Percentiles rank a stretch among this genome's conserved stretches.
Conservation (phyloP, 1,140 invertebrate species). For the Drosophila pruinosa region DNA sequence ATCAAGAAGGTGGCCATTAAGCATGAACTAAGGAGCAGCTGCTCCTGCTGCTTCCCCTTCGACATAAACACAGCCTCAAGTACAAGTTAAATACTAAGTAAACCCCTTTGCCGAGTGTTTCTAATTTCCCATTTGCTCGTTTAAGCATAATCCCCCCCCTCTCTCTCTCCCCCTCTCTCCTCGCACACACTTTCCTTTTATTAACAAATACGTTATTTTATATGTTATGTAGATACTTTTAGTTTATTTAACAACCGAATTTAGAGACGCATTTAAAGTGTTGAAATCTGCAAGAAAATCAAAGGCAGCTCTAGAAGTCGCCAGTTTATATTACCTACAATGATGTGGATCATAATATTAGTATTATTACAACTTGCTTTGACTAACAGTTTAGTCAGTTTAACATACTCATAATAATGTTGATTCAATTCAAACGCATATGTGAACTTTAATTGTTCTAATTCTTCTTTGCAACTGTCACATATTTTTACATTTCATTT, state of each 20-base stretch:
- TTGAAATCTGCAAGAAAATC: background rate
- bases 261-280: background rate
- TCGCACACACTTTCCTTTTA: background rate
- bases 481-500: too few relatives aligned
- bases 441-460: too few relatives aligned
- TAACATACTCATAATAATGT: too few relatives aligned
- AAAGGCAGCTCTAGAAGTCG: too few relatives aligned
- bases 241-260: background rate
- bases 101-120: conserved; percentile 26
- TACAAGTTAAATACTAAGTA: conserved; percentile 22
- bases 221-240: background rate
- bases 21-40: conserved; percentile 25
- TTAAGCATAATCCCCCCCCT: conserved; percentile 9
- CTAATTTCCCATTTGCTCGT: conserved; percentile 35
- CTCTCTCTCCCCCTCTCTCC: background rate
- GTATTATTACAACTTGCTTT: too few relatives aligned
- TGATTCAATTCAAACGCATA: too few relatives aligned
- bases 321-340: too few relatives aligned
- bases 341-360: too few relatives aligned
- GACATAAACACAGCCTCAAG: conserved; percentile 4
- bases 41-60: conserved; percentile 12
- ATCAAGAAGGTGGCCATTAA: conserved; percentile 45
- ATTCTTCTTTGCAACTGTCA: too few relatives aligned
- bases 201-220: background rate
- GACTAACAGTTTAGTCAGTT: too few relatives aligned